Evolutionary conservation across 2,888 invertebrate genomes (phyloP).

Genomic region (Tridacna crocea): DNA sequence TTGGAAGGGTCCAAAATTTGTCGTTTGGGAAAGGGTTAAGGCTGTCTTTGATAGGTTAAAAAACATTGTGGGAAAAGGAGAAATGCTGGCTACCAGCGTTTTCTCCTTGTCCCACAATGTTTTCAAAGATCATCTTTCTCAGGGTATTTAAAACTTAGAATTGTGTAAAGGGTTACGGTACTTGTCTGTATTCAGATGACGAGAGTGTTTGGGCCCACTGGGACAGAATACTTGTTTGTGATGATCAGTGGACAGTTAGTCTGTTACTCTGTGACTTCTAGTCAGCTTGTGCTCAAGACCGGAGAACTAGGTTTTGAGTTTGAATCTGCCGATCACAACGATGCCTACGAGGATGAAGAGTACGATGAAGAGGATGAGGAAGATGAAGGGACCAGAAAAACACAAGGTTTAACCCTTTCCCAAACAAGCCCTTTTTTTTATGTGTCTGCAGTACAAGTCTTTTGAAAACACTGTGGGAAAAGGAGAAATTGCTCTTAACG

Average conservation of each 20-base stretch:
- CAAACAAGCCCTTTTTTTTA: too few relatives aligned
- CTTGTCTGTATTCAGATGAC: slow-evolving; percentile 62
- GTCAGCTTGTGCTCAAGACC: slow-evolving; percentile 67
- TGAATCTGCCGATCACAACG: slow-evolving; percentile 28
- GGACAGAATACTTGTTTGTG: slow-evolving; percentile 76
- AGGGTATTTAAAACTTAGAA: too few relatives aligned
- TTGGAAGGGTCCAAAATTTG: too few relatives aligned
- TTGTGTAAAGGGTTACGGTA: too few relatives aligned
- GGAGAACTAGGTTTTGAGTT: slow-evolving; percentile 30
- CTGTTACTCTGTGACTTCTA: slow-evolving; percentile 74
- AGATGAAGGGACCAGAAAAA: slow-evolving; percentile 1
- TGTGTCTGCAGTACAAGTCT: too few relatives aligned
- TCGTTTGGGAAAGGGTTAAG: too few relatives aligned
- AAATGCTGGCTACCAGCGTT: neutral
- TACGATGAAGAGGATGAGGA: slow-evolving; percentile 38
- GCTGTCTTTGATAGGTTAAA: too few relatives aligned
- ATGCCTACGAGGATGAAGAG: slow-evolving; percentile 41
- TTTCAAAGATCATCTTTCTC: neutral
- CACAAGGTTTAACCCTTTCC: neutral
- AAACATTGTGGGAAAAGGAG: slow-evolving; percentile 1
- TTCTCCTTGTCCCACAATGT: neutral
- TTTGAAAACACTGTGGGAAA: too few relatives aligned
- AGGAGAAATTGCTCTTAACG: too few relatives aligned
- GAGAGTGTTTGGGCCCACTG: slow-evolving; percentile 73
- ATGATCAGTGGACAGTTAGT: slow-evolving; percentile 67